Evolutionary conservation across 2,797 vertebrate genomes (phyloP), one percentile per base, ranked within the genome.

Genomic region (Molossus molossus): DNA sequence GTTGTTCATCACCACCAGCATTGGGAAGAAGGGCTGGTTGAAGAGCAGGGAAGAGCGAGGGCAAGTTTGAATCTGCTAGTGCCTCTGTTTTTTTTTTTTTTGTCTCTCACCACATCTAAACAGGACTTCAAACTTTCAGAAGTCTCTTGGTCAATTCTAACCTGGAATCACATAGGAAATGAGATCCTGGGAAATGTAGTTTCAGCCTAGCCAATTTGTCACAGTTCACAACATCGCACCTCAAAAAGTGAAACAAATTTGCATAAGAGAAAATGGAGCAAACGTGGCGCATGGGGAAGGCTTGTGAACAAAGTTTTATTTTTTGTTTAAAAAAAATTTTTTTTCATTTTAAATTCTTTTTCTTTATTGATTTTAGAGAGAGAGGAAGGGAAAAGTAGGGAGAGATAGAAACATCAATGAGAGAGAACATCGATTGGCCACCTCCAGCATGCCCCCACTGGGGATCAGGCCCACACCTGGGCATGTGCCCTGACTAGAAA

Each of bases 221-320:
- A 57, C 15, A 55, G 55, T 60, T 94, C 60, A 94, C 87, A 95
- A 69, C 21, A 73, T 85, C 20, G 73, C 20, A 48, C n/a, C n/a
- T 65, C 70, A 48, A 64, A 62, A 79, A 82, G 48, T 27, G 18
- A 9, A 17, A 72, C n/a, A 77, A 53, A 77, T 58, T n/a, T 87
- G 33, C 29, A 25, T 45, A 70, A 65, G 29, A 69, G 93, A 75
- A 45, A 94, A 77, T 40, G 4, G 29, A 69, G 8, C 65, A 29
- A 70, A 79, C 4, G 6, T 6, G 45, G 57, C 48, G 48, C 21
- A 21, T 45, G 6, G 69, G 62, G 55, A 69, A 69, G 55, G 23
- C 33, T 85, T 86, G 48, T 25, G 65, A 77, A 40, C 55, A 87
- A 79, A 84, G 33, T 33, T 33, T 33, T 33, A 33, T 33, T 33